Conservation (phyloP, 1,140 invertebrate species). For the Pogonomyrmex californicus region DNA sequence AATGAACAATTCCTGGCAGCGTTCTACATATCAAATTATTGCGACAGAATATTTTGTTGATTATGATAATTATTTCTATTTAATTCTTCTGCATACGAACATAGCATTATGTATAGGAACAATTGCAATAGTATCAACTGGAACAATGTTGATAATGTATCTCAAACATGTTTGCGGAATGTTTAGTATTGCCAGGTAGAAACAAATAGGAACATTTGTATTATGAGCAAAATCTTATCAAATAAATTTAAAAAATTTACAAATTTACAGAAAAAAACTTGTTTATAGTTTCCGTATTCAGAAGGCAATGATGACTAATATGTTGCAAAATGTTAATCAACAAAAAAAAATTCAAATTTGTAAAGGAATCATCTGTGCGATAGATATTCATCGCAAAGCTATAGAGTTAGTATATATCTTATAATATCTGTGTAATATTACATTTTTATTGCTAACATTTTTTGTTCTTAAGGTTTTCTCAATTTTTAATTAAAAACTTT, state of each 20-base stretch:
- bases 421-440: not conserved
- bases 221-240: no score
- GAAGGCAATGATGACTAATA: not conserved
- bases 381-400: constrained; percentile 42
- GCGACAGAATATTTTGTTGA: constrained; percentile 34
- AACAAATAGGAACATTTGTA: not conserved
- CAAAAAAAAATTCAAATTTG: not conserved
- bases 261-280: not conserved
- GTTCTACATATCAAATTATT: not conserved
- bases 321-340: not conserved
- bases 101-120: not conserved
- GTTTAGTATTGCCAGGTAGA: constrained; percentile 15
- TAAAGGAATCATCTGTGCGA: constrained; percentile 3
- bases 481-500: constrained; percentile 7
- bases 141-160: constrained; percentile 15
- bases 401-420: constrained; percentile 22
- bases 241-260: no score
- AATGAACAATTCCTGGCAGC: not conserved
- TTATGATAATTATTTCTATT: constrained; percentile 32
- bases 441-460: not conserved
- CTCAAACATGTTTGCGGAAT: constrained; percentile 20
- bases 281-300: constrained; percentile 42
- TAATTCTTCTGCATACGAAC: not conserved
- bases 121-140: not conserved
- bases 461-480: not conserved